phyloP scores from a whole-genome alignment of 2,888 invertebrate genomes.

The Campoletis raptor region DNA sequence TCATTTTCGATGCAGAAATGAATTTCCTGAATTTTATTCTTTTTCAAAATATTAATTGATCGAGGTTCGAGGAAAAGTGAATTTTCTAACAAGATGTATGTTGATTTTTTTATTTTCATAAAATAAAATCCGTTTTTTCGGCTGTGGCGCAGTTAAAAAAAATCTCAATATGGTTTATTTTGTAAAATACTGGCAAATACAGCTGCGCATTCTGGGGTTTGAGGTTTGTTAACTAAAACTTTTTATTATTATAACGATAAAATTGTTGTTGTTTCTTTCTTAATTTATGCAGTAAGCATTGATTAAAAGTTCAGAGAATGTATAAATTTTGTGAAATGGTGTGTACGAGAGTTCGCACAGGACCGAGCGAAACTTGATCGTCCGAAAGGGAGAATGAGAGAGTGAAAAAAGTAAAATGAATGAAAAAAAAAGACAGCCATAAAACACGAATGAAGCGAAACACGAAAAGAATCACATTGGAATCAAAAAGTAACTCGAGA shows the following conservation, averaged over 20 bases:
- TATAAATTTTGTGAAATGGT: background rate
- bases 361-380: background rate
- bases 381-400: slow-evolving; percentile 6
- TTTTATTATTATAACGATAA: background rate
- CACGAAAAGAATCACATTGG: background rate
- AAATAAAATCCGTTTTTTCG: background rate
- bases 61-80: background rate
- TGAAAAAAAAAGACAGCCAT: background rate
- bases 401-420: background rate
- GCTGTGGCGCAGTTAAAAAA: background rate
- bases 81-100: background rate
- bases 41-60: background rate
- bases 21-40: background rate
- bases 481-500: slow-evolving; percentile 3
- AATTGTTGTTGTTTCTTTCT: background rate
- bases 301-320: slow-evolving; percentile 15
- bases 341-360: slow-evolving; percentile 23
- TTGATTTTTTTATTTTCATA: background rate
- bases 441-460: background rate
- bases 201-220: too few relatives aligned
- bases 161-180: background rate
- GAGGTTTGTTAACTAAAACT: background rate
- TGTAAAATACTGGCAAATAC: too few relatives aligned
- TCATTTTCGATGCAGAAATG: background rate
- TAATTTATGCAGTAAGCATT: background rate